Conservation (phyloP, 1,140 invertebrate species). For the Philopotamus ludificatus region DNA sequence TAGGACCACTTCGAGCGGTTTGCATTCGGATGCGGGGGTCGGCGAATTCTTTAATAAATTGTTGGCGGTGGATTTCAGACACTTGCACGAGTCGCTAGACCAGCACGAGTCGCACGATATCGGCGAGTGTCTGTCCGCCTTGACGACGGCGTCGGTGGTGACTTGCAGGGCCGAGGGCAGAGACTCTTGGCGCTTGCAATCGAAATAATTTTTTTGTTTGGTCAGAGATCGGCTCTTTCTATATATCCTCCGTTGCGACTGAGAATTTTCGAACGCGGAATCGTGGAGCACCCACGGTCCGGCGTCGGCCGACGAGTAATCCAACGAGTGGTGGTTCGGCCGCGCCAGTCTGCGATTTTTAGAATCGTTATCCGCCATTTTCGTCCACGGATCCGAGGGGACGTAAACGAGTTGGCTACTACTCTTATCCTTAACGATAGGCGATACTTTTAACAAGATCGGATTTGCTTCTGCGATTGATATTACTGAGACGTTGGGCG, state of each 20-base stretch:
- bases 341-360: slow-evolving; percentile 23
- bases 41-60: slow-evolving; percentile 29
- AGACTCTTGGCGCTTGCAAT: slow-evolving; percentile 23
- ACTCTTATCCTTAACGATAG: slow-evolving; percentile 41
- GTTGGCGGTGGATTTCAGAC: slow-evolving; percentile 20
- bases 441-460: slow-evolving; percentile 40
- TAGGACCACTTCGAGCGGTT: slow-evolving; percentile 17
- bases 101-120: slow-evolving; percentile 31
- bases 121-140: slow-evolving; percentile 28
- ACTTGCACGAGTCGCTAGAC: slow-evolving; percentile 34
- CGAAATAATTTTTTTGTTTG: slow-evolving; percentile 30
- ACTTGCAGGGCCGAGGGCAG: slow-evolving; percentile 22
- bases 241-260: slow-evolving; percentile 33
- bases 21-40: slow-evolving; percentile 8
- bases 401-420: slow-evolving; percentile 46
- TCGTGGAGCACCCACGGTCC: slow-evolving; percentile 37
- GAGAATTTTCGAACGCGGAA: slow-evolving; percentile 27
- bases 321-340: slow-evolving; percentile 31
- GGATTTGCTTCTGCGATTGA: slow-evolving; percentile 38
- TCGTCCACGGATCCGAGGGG: slow-evolving; percentile 48
- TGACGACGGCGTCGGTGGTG: slow-evolving; percentile 10
- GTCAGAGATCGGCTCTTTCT: slow-evolving; percentile 34
- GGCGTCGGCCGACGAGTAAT: slow-evolving; percentile 29
- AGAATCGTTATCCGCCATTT: slow-evolving; percentile 42
- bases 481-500: slow-evolving; percentile 45